These are phyloP conservation scores for Typhlomys cinereus DNA, from an alignment of 2,113 vertebrate species.

Conservation along the genomic window DNA sequence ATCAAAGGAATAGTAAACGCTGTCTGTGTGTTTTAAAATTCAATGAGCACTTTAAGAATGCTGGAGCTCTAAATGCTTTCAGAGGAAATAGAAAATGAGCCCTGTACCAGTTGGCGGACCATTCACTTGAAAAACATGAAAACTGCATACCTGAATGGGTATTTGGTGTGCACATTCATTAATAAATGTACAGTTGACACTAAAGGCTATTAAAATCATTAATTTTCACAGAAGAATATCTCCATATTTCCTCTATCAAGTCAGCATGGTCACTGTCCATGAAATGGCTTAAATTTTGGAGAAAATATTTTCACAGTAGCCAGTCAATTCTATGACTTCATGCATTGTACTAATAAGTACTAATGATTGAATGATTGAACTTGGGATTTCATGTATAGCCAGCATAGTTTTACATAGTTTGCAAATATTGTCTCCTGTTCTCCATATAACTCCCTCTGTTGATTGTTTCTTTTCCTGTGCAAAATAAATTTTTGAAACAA, in stretches of 20 bases:
- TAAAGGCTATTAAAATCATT: neutral
- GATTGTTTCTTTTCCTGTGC: too few relatives aligned
- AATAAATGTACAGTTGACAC: too few relatives aligned
- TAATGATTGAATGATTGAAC: neutral
- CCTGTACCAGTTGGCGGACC: neutral
- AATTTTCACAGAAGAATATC: neutral
- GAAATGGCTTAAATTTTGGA: neutral
- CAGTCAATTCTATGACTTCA: neutral
- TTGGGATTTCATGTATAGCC: neutral
- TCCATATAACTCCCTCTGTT: too few relatives aligned
- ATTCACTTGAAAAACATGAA: neutral
- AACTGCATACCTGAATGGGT: too few relatives aligned
- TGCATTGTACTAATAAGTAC: neutral
- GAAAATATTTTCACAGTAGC: neutral
- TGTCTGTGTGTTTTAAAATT: conserved; percentile 58
- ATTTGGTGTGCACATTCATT: too few relatives aligned
- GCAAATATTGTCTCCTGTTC: too few relatives aligned
- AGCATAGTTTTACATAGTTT: neutral
- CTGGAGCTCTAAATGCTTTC: conserved; percentile 42
- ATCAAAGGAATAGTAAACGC: conserved; percentile 57
- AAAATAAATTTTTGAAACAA: too few relatives aligned
- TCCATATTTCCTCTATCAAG: neutral
- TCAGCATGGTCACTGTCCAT: neutral
- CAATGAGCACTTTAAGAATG: conserved; percentile 44
- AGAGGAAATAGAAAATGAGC: conserved; percentile 3